Evolutionary conservation across 2,797 vertebrate genomes (phyloP).

Genomic region (Spheniscus humboldti): DNA sequence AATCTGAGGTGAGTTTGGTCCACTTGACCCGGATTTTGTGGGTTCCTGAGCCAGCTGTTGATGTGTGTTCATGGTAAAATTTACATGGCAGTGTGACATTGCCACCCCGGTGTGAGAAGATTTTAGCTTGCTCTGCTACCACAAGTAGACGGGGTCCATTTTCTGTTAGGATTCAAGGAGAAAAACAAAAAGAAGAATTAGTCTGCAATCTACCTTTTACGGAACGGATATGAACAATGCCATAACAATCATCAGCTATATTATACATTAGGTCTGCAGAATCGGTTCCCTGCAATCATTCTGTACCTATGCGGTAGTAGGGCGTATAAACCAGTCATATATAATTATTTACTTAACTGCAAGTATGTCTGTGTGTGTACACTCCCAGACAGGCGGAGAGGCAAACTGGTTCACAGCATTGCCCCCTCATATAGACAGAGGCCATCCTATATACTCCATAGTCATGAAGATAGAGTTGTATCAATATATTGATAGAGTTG

Average conservation of each 20-base stretch:
- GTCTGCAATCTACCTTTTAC: not conserved
- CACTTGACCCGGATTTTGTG: conserved; percentile 87
- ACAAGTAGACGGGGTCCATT: conserved; percentile 85
- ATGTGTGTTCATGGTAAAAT: conserved; percentile 81
- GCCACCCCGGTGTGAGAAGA: conserved; percentile 77
- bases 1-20: conserved; percentile 87
- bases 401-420: not conserved
- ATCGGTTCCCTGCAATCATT: not conserved
- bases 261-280: not conserved
- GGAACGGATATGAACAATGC: not conserved
- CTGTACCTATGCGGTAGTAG: not conserved
- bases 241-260: not conserved
- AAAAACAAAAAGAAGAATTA: not conserved
- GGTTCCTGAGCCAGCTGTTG: conserved; percentile 58
- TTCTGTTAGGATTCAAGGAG: conserved; percentile 74
- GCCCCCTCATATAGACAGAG: not conserved
- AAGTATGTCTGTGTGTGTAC: not conserved
- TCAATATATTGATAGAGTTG: not conserved
- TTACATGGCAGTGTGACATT: conserved; percentile 87
- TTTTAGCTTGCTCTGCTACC: conserved; percentile 80
- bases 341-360: not conserved
- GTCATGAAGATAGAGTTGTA: not conserved
- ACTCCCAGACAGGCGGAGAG: not conserved
- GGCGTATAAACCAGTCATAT: not conserved
- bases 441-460: not conserved